Base-by-base conservation (phyloP, 64 coral and sea anemone species). In the Catalaphyllia jardinei region DNA sequence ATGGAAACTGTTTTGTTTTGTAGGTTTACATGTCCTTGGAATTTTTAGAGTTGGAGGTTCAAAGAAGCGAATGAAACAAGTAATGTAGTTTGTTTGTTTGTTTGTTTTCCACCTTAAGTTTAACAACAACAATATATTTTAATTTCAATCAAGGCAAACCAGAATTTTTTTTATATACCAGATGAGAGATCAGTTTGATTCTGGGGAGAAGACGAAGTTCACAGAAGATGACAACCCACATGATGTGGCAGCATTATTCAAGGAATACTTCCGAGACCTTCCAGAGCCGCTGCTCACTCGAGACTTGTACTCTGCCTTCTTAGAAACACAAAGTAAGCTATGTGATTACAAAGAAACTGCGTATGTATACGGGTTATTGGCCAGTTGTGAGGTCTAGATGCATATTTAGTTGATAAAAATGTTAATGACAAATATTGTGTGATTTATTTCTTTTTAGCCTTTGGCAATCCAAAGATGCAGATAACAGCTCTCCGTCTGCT, bases 211-310 rank as follows among this genome's bases (percentile, higher is more conserved):
- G 69, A 90, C 84, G 80, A 80, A 77, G 33, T 99, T 99, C 54
- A 91, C 87, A 50, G 97, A 95, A 17, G 97, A 99, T 29, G 89
- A 91, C 52, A 99, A 93, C 64, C 90, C 97, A 55, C 97, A 99
- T 89, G 97, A 99, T 75, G 97, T 99, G 33, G 97, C 97, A 33
- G 97, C 97, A 79, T 91, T 99, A 91, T 99, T 99, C 89, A 99
- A 99, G 79, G 97, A 99, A 83, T 99, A 95, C 51, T 79, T 99
- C 71, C 71, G 97, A 71, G 94, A 95, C 76, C 88, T 99, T 14
- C 97, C 97, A 60, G 97, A 99, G 73, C 97, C 97, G 22, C 73
- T 99, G 39, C 73, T 99, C 3, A 99, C 97, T 19, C 87, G 97
- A 80, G 97, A 99, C 89, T 77, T 99, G 10, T 99, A 99, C 59